Evolutionary conservation across 2,888 invertebrate genomes (phyloP), one percentile per base, ranked within the genome.

Genomic region (Pyrochroa serraticornis): DNA sequence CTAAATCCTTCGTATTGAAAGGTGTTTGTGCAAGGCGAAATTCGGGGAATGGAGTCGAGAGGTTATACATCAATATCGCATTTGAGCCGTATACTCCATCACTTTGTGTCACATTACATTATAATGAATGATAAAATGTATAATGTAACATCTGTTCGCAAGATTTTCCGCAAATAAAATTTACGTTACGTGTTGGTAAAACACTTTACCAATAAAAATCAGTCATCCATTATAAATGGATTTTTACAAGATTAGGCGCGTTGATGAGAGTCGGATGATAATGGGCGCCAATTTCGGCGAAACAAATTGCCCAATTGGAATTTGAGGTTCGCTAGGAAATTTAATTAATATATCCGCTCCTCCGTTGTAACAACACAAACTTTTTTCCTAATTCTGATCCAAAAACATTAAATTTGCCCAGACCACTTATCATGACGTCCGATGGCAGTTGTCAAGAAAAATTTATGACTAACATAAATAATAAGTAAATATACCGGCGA

Each of bases 61-160:
- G 67, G 60, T 55, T 58, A 62, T 69, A 72, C 72, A 72, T 71
- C 71, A 70, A 69, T 68, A 67, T 69, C 69, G 70, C 71, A 72
- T 71, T 71, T 72, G 59, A 50, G 53, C 49, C 48, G 51, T 62
- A 62, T 63, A 68, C 70, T 71, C 71, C 65, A 72, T 72, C 72
- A 70, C 64, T 68, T 59, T 62, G 55, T 68, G 71, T 71, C 72
- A 70, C 67, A 71, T 70, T 69, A 71, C 58, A 62, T 33, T 44
- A 57, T 63, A 70, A 71, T 68, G 69, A 69, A 67, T 70, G 71
- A 71, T 71, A 71, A 71, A 69, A 66, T 67, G 60, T 62, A 66
- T 66, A 70, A 66, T 65, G 65, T 55, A 71, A 72, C 71, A 72
- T 69, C 69, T 72, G 72, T 72, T 70, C 65, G 55, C 63, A 60